Conservation (phyloP, 2,113 vertebrate species). For the Galbula dea region DNA sequence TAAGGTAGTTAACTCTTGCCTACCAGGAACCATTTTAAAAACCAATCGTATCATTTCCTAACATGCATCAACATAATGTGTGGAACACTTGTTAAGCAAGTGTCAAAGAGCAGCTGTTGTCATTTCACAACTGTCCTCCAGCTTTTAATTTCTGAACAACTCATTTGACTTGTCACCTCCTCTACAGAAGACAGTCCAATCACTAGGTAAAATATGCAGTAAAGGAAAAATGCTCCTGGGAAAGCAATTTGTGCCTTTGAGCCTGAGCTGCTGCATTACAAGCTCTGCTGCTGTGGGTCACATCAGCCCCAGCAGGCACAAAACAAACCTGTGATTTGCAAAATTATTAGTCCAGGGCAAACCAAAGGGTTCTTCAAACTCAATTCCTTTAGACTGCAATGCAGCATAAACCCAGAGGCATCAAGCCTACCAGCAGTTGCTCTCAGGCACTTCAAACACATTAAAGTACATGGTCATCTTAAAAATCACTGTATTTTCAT, state of each 20-base stretch:
- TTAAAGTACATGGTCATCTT: not conserved
- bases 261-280: not conserved
- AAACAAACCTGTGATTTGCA: not conserved
- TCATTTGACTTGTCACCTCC: not conserved
- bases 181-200: not conserved
- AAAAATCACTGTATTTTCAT: not conserved
- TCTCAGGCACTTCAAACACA: not conserved
- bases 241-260: not conserved
- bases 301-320: not conserved
- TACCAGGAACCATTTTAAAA: not conserved
- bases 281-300: not conserved
- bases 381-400: not conserved
- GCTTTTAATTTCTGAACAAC: not conserved
- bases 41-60: not conserved
- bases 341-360: not conserved
- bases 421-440: not conserved
- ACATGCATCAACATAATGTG: not conserved
- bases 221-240: not conserved
- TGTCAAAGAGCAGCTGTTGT: not conserved
- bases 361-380: not conserved
- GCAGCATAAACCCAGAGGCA: not conserved
- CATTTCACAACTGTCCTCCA: not conserved
- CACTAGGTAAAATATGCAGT: not conserved
- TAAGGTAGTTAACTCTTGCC: not conserved
- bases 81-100: not conserved